phyloP scores from a whole-genome alignment of 2,888 invertebrate species.

The Aphodius granarius region DNA sequence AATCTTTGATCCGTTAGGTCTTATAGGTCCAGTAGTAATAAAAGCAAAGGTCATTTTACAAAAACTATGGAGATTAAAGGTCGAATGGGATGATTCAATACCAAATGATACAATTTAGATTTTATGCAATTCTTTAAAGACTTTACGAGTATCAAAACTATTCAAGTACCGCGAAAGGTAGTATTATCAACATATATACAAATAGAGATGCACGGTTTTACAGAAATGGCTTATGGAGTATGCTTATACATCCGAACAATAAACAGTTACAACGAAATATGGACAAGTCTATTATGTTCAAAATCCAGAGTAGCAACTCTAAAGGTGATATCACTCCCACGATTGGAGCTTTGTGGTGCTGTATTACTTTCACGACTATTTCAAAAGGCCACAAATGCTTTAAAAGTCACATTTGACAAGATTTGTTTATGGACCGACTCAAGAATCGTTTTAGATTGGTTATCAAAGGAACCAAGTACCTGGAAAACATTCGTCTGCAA shows the following conservation, averaged over 20 bases:
- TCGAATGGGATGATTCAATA: conserved; percentile 9
- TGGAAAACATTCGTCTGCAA: conserved; percentile 36
- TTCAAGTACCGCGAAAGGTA: not conserved
- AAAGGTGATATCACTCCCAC: conserved; percentile 26
- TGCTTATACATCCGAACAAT: conserved; percentile 10
- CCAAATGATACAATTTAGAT: not conserved
- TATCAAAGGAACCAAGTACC: not conserved
- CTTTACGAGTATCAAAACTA: not conserved
- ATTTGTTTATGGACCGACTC: conserved; percentile 5
- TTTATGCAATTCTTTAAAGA: not conserved
- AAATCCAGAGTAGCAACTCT: conserved; percentile 34
- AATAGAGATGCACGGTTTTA: conserved; percentile 18
- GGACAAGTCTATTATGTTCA: conserved; percentile 27
- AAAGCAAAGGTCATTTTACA: conserved; percentile 6
- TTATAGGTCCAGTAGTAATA: conserved; percentile 3
- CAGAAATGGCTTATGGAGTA: conserved; percentile 14
- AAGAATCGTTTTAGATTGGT: conserved; percentile 5
- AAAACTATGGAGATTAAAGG: conserved; percentile 1
- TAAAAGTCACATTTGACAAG: not conserved
- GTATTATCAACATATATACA: not conserved
- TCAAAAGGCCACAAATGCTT: not conserved
- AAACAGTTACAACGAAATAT: not conserved
- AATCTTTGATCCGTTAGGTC: conserved; percentile 6
- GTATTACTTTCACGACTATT: not conserved
- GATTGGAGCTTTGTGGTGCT: conserved; percentile 19